phyloP scores from a whole-genome alignment of 2,113 vertebrate species.

The Melanotaenia duboulayi region DNA sequence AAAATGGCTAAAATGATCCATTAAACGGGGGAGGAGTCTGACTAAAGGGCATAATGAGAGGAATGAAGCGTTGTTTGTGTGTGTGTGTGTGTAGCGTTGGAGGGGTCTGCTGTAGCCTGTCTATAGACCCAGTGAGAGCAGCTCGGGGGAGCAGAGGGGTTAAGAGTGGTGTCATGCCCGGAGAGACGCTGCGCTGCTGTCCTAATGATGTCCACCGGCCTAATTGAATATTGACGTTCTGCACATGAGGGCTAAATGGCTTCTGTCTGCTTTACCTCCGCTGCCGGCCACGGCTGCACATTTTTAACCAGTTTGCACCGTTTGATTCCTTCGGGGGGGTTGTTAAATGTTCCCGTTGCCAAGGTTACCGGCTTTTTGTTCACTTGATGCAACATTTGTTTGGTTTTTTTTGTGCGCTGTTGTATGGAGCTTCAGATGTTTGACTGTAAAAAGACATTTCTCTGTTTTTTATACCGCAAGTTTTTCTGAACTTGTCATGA shows the following conservation, averaged over 20 bases:
- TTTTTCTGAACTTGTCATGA: too few relatives aligned
- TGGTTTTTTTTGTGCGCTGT: neutral
- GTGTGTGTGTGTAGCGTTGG: conserved; percentile 3
- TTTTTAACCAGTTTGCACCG: conserved; percentile 48
- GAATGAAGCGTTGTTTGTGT: conserved; percentile 8
- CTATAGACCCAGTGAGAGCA: conserved; percentile 32
- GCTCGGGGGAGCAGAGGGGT: conserved; percentile 28
- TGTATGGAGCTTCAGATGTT: conserved; percentile 8
- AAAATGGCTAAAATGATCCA: conserved; percentile 36
- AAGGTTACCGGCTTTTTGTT: conserved; percentile 47
- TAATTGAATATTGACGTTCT: conserved; percentile 84
- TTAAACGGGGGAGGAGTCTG: conserved; percentile 13
- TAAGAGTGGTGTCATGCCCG: conserved; percentile 66
- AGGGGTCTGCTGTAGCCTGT: conserved; percentile 27
- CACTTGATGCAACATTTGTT: conserved; percentile 8
- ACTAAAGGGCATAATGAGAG: conserved; percentile 34
- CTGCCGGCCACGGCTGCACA: conserved; percentile 13
- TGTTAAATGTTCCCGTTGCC: conserved; percentile 59
- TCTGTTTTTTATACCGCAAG: neutral
- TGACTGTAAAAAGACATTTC: neutral
- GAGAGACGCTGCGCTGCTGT: conserved; percentile 48
- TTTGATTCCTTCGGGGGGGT: conserved; percentile 35
- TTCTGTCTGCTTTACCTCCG: conserved; percentile 57
- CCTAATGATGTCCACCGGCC: conserved; percentile 75
- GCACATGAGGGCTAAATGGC: conserved; percentile 68